phyloP scores from a whole-genome alignment of 1,140 invertebrate species.

The Vollenhovia emeryi region DNA sequence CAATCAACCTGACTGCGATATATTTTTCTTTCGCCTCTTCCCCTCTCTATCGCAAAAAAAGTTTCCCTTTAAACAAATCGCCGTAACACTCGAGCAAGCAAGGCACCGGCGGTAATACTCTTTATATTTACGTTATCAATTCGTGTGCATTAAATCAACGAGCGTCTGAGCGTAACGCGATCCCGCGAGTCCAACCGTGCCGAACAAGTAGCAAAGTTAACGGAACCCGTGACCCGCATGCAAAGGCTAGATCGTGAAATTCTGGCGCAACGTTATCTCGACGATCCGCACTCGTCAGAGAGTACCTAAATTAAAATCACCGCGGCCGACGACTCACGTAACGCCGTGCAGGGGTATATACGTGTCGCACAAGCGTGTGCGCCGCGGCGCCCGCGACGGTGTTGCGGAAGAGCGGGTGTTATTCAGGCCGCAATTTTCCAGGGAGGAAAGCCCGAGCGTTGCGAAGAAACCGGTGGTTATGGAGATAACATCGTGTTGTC shows the following conservation, averaged over 20 bases:
- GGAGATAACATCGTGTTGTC: conserved; percentile 56
- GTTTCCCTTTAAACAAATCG: neutral
- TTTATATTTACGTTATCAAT: conserved; percentile 3
- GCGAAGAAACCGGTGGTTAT: conserved; percentile 41
- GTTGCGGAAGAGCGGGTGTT: neutral
- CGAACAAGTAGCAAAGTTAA: conserved; percentile 53
- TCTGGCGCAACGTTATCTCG: conserved; percentile 48
- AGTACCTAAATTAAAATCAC: conserved; percentile 60
- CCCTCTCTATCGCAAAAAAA: neutral
- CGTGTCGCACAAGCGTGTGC: conserved; percentile 44
- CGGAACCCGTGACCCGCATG: conserved; percentile 48
- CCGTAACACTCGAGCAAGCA: neutral
- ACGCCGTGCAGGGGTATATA: conserved; percentile 35
- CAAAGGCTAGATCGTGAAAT: conserved; percentile 44
- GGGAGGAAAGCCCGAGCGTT: conserved; percentile 21
- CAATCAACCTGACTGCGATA: neutral
- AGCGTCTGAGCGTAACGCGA: conserved; percentile 7
- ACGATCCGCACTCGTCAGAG: conserved; percentile 32
- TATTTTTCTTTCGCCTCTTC: neutral
- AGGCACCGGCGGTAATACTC: neutral
- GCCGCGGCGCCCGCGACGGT: no score
- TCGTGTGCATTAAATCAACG: conserved; percentile 9
- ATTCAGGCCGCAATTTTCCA: conserved; percentile 36
- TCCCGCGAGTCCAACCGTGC: conserved; percentile 3
- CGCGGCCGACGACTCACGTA: conserved; percentile 70